Evolutionary conservation across 2,113 vertebrate species (phyloP).

Genomic region (human (Homo sapiens)): DNA sequence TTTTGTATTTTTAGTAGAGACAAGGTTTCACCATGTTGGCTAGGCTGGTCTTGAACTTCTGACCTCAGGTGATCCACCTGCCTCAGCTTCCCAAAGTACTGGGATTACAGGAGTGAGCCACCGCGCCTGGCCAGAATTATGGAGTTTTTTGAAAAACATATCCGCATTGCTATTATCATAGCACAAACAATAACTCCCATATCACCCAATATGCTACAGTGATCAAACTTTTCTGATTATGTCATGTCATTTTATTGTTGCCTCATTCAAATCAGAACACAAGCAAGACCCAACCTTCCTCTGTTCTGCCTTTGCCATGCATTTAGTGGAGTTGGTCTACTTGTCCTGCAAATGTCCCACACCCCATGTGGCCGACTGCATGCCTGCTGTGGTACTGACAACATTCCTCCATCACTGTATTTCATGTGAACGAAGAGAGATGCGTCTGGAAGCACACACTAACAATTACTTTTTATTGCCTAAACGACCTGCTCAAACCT

Average conservation of each 20-base stretch:
- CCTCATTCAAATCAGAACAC: neutral
- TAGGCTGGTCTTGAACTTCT: too few relatives aligned
- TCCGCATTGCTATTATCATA: neutral
- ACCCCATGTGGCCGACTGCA: neutral
- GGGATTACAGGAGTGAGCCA: too few relatives aligned
- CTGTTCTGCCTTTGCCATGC: accelerated
- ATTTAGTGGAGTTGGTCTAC: neutral
- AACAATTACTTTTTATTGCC: neutral
- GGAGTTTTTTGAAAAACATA: neutral
- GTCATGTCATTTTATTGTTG: neutral
- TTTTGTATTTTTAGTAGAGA: too few relatives aligned
- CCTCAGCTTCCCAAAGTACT: too few relatives aligned
- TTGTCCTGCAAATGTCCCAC: too few relatives aligned
- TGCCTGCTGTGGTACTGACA: neutral
- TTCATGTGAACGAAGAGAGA: neutral
- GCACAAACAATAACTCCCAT: neutral
- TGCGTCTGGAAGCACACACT: neutral
- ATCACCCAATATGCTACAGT: neutral
- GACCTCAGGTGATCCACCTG: too few relatives aligned
- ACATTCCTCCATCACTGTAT: neutral
- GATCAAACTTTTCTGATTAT: neutral
- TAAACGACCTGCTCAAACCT: neutral
- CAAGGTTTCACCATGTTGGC: too few relatives aligned
- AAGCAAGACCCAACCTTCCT: neutral
- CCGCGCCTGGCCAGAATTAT: accelerated